phyloP scores from a whole-genome alignment of 2,797 vertebrate genomes.

The Sciurus carolinensis region DNA sequence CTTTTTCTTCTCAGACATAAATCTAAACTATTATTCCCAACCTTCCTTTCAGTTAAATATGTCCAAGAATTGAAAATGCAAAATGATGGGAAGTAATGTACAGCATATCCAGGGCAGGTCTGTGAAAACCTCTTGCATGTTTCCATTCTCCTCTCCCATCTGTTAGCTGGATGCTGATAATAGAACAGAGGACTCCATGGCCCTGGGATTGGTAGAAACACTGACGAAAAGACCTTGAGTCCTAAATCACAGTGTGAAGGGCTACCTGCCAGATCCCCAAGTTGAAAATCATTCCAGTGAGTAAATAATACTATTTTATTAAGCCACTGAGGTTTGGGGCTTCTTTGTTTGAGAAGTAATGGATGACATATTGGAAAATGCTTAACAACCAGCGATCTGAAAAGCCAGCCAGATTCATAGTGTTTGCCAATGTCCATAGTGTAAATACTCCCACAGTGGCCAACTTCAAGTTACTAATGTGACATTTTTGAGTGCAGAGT shows the following conservation, averaged over 20 bases:
- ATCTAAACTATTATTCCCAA: background rate
- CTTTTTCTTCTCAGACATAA: background rate
- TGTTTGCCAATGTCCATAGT: conserved; percentile 34
- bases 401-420: conserved; percentile 25
- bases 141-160: background rate
- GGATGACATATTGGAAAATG: conserved; percentile 56
- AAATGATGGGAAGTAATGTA: background rate
- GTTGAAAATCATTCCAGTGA: conserved; percentile 59
- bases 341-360: conserved; percentile 50
- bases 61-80: background rate
- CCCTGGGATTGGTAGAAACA: background rate
- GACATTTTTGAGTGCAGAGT: background rate
- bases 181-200: background rate
- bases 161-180: conserved; percentile 1
- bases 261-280: conserved; percentile 16
- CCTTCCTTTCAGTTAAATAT: background rate
- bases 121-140: background rate
- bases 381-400: conserved; percentile 43
- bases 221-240: background rate
- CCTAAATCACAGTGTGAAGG: background rate
- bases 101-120: background rate
- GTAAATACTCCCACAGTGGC: background rate
- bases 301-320: conserved; percentile 56
- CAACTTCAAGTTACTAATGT: conserved; percentile 38
- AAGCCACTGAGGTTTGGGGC: conserved; percentile 21